Conservation (phyloP, 2,797 vertebrate species). For the Lophotriccus pileatus region DNA sequence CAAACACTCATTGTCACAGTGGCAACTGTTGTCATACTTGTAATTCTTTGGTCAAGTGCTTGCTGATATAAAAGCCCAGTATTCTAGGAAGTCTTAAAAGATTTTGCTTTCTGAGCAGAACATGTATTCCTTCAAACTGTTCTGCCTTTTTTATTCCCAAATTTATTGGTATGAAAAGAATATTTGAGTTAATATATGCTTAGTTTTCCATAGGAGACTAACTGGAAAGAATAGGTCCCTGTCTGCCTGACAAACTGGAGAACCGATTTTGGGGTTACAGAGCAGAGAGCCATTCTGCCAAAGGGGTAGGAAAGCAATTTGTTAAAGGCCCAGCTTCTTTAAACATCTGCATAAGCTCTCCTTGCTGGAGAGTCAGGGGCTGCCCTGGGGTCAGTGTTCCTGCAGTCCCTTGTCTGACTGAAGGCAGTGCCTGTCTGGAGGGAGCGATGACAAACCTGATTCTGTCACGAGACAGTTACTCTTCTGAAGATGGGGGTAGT, state of each 20-base stretch:
- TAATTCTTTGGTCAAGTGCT: not conserved
- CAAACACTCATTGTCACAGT: constrained; percentile 6
- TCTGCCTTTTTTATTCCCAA: not conserved
- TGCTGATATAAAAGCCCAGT: not conserved
- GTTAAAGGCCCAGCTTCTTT: not conserved
- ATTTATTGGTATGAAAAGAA: not conserved
- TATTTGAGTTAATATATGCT: not conserved
- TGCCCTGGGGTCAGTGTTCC: not conserved
- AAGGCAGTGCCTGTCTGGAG: constrained; percentile 17
- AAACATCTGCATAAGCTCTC: not conserved
- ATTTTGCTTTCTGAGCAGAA: not conserved
- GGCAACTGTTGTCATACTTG: not conserved
- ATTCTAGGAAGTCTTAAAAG: not conserved
- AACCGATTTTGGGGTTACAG: not conserved
- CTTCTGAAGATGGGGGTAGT: constrained; percentile 8
- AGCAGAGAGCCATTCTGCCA: not conserved
- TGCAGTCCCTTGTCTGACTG: not conserved
- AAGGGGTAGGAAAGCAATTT: not conserved
- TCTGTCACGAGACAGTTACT: constrained; percentile 40
- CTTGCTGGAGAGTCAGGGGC: not conserved
- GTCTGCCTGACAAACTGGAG: not conserved
- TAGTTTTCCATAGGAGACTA: not conserved
- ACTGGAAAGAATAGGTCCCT: not conserved
- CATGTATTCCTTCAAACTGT: not conserved
- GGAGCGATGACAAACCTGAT: constrained; percentile 17